A percentile compares a stretch with the other conserved stretches of the same genome.
Conservation (phyloP, 2,888 invertebrate genomes). For the Seira ritae region DNA sequence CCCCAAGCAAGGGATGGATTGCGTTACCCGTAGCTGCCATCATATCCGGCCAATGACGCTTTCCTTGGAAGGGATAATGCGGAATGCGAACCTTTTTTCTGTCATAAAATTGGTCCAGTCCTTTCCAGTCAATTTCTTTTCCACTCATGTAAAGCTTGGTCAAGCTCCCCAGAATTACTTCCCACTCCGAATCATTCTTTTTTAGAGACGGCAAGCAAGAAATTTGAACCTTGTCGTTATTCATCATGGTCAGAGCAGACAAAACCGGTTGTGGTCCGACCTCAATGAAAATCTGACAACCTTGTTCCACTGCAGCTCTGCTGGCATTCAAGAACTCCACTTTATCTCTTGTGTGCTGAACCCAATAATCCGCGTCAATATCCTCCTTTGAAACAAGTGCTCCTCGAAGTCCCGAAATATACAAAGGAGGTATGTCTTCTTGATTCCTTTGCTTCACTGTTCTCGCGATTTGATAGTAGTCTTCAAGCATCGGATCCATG, state of each 20-base stretch:
- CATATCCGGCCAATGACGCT: constrained; percentile 43
- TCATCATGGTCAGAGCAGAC: constrained; percentile 4
- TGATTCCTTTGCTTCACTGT: neutral
- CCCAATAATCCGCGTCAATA: constrained; percentile 28
- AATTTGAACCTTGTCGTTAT: neutral
- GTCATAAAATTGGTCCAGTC: constrained; percentile 24
- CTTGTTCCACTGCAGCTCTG: neutral
- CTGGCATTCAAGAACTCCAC: constrained; percentile 39
- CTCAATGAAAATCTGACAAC: constrained; percentile 36
- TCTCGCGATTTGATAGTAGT: constrained; percentile 47
- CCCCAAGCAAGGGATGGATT: constrained; percentile 59
- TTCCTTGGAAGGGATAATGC: constrained; percentile 54
- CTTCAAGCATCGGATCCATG: constrained; percentile 63
- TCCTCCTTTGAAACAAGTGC: neutral
- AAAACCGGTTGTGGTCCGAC: constrained; percentile 42
- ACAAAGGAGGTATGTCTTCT: neutral
- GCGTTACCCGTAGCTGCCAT: too few species aligned
- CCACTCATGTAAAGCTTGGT: constrained; percentile 37
- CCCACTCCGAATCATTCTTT: constrained; percentile 37
- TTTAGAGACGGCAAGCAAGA: constrained; percentile 53
- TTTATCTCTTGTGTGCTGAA: constrained; percentile 35
- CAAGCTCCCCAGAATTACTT: constrained; percentile 41
- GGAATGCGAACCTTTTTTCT: constrained; percentile 26
- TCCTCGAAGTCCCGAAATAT: constrained; percentile 27
- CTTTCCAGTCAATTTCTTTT: constrained; percentile 33